Conservation (phyloP, 1,140 invertebrate genomes). For the Scaptomyza graminum region DNA sequence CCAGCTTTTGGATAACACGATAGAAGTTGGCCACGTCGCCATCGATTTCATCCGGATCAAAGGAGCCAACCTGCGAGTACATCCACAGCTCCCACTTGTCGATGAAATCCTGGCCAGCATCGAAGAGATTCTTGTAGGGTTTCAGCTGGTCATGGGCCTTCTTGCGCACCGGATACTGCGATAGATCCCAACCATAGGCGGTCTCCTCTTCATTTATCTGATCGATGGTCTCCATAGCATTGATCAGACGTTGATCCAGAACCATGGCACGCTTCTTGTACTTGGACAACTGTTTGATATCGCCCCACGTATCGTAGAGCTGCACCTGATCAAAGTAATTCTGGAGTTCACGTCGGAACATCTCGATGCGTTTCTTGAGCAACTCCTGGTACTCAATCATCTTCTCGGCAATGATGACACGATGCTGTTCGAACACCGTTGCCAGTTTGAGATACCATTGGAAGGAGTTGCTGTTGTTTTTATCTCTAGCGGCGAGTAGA, state of each 20-base stretch:
- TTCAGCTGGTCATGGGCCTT: conserved; percentile 89
- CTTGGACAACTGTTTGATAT: conserved; percentile 92
- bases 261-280: conserved; percentile 93
- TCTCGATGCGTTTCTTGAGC: conserved; percentile 85
- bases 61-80: conserved; percentile 91
- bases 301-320: conserved; percentile 94
- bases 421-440: conserved; percentile 92
- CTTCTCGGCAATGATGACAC: conserved; percentile 91
- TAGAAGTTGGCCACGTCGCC: conserved; percentile 91
- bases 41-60: conserved; percentile 95
- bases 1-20: conserved; percentile 93
- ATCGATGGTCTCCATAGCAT: conserved; percentile 92
- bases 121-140: conserved; percentile 95
- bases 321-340: conserved; percentile 92
- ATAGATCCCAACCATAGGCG: conserved; percentile 94
- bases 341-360: conserved; percentile 88
- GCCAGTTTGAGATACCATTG: conserved; percentile 93
- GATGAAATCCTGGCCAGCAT: conserved; percentile 93
- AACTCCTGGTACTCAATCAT: conserved; percentile 93
- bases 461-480: conserved; percentile 93
- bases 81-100: conserved; percentile 93
- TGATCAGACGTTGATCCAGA: conserved; percentile 88
- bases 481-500: conserved; percentile 91
- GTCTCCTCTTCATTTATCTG: conserved; percentile 96
- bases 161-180: conserved; percentile 94